Evolutionary conservation across 1,140 invertebrate genomes (phyloP).

Genomic region (Akabosia matsudoensis): DNA sequence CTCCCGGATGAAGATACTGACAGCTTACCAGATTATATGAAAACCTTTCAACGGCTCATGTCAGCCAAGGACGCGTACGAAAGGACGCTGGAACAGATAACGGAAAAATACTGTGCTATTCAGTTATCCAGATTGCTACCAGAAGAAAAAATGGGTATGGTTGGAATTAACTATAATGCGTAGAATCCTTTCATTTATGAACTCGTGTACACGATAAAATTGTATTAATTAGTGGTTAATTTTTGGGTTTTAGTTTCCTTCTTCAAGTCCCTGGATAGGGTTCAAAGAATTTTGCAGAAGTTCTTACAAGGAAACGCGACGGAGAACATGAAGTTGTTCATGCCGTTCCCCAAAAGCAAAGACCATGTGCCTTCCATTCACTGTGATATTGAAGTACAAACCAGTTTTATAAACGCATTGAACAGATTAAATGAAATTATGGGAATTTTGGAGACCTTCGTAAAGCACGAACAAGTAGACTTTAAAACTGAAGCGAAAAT

Average conservation of each 20-base stretch:
- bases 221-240: background rate
- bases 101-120: background rate
- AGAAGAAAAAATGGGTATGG: background rate
- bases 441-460: background rate
- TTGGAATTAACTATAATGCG: background rate
- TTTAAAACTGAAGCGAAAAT: background rate
- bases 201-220: background rate
- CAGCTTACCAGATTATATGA: background rate
- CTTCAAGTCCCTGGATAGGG: background rate
- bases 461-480: background rate
- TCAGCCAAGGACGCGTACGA: background rate
- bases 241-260: background rate
- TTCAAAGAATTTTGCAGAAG: background rate
- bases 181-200: background rate
- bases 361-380: background rate
- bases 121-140: background rate
- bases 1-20: background rate
- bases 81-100: background rate
- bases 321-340: conserved; percentile 9
- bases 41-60: background rate
- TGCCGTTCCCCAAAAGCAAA: background rate
- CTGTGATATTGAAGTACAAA: conserved; percentile 1
- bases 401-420: background rate
- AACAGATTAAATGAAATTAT: background rate
- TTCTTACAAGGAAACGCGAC: background rate